Percentiles rank a stretch among this genome's conserved stretches.
phyloP scores from a whole-genome alignment of 2,113 vertebrate species.

The Petromus typicus region DNA sequence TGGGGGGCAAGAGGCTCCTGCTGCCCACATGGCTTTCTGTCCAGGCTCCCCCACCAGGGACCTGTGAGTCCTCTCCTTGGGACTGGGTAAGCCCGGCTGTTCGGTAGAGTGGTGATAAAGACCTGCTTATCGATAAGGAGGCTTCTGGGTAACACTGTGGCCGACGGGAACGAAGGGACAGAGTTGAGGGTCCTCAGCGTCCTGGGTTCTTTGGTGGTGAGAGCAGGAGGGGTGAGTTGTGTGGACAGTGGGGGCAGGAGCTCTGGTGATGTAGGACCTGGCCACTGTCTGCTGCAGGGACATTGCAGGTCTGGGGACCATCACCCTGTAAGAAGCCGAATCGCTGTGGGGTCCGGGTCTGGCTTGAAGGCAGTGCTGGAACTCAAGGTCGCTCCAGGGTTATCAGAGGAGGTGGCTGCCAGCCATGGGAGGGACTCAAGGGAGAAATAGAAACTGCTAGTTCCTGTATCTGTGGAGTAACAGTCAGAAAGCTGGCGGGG shows the following conservation, averaged over 20 bases:
- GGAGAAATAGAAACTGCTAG: neutral
- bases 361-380: neutral
- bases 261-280: no score
- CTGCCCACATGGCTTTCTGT: no score
- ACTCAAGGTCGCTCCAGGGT: neutral
- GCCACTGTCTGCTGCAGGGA: no score
- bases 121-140: neutral
- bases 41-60: neutral
- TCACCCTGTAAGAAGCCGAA: neutral
- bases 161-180: neutral
- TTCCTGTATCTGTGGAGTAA: neutral
- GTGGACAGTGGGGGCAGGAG: neutral
- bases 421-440: neutral
- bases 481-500: neutral
- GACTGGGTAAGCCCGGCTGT: neutral
- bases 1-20: no score
- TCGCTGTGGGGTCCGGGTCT: neutral
- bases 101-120: neutral
- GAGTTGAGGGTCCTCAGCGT: rapidly evolving
- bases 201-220: neutral
- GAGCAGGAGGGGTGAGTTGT: neutral
- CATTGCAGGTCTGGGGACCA: neutral
- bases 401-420: rapidly evolving
- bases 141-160: neutral
- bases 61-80: neutral